A percentile compares a stretch with the other conserved stretches of the same genome.
Conservation (phyloP, 1,140 invertebrate species). For the Phthorimaea operculella region DNA sequence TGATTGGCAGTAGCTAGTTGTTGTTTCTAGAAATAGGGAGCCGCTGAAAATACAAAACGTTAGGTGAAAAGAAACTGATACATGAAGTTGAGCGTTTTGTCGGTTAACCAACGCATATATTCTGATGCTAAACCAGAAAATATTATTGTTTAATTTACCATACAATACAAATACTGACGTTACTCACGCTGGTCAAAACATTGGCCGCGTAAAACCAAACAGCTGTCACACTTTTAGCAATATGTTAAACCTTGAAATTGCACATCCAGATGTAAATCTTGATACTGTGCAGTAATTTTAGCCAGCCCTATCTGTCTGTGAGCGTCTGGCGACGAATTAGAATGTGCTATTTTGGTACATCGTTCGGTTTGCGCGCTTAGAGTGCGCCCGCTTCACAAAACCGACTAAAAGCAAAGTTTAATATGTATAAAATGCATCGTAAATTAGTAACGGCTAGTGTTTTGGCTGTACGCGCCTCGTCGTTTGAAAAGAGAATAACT, state of each 20-base stretch:
- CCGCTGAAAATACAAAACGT: too few species aligned
- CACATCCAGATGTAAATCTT: slow-evolving; percentile 24
- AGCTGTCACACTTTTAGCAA: slow-evolving; percentile 27
- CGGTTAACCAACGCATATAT: too few species aligned
- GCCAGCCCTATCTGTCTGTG: slow-evolving; percentile 43
- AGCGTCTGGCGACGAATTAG: slow-evolving; percentile 49
- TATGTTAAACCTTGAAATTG: slow-evolving; percentile 20
- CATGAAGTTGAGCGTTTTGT: too few species aligned
- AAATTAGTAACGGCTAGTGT: slow-evolving; percentile 11
- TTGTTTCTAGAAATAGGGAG: too few species aligned
- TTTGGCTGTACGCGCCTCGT: background rate
- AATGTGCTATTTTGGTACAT: slow-evolving; percentile 46
- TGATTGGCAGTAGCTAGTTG: too few species aligned
- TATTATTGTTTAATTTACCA: too few species aligned
- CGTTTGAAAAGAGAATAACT: too few species aligned
- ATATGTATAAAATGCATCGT: slow-evolving; percentile 20
- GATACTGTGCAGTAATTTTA: slow-evolving; percentile 32
- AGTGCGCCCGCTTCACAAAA: slow-evolving; percentile 7
- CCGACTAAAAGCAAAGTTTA: slow-evolving; percentile 13
- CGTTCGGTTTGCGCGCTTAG: slow-evolving; percentile 3
- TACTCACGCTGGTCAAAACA: background rate
- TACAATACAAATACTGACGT: too few species aligned
- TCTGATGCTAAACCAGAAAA: too few species aligned
- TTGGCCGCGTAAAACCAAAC: slow-evolving; percentile 7
- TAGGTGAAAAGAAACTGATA: too few species aligned